Evolutionary conservation across 2,797 vertebrate species (phyloP).

Genomic region (Petrocephalus sullivani): DNA sequence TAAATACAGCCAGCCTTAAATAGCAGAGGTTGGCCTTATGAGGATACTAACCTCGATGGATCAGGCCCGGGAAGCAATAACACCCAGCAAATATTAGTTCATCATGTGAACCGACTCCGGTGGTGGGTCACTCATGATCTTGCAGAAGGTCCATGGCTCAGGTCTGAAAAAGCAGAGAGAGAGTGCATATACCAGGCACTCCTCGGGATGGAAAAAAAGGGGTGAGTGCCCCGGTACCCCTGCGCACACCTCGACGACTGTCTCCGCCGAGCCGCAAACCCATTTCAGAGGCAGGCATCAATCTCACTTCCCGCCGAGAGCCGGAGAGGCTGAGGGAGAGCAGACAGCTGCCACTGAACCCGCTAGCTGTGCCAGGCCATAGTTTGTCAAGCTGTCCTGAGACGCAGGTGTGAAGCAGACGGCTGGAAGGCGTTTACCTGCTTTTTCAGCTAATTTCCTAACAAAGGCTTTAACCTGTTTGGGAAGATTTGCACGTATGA

Average conservation of each 20-base stretch:
- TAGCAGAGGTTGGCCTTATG: slow-evolving; percentile 3
- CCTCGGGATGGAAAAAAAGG: neutral
- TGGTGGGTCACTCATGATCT: slow-evolving; percentile 23
- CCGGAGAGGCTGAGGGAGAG: neutral
- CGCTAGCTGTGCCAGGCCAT: neutral
- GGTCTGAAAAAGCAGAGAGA: slow-evolving; percentile 7
- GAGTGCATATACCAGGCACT: neutral
- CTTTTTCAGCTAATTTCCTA: neutral
- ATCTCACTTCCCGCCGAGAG: neutral
- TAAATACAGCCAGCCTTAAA: neutral
- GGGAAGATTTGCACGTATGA: neutral
- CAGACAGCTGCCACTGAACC: neutral
- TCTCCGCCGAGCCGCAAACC: slow-evolving; percentile 26
- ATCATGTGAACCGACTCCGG: slow-evolving; percentile 28
- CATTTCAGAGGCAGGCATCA: slow-evolving; percentile 14
- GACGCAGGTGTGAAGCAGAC: neutral
- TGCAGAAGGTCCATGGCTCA: slow-evolving; percentile 27
- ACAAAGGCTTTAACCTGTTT: neutral
- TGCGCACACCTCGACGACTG: neutral
- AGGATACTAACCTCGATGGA: slow-evolving; percentile 36
- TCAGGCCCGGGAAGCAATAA: slow-evolving; percentile 48
- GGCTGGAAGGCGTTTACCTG: neutral
- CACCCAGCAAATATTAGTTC: slow-evolving; percentile 37
- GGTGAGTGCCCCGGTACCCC: neutral
- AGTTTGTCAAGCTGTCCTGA: slow-evolving; percentile 21